Evolutionary conservation across 2,113 vertebrate genomes (phyloP).

Genomic region (Sturnus vulgaris): DNA sequence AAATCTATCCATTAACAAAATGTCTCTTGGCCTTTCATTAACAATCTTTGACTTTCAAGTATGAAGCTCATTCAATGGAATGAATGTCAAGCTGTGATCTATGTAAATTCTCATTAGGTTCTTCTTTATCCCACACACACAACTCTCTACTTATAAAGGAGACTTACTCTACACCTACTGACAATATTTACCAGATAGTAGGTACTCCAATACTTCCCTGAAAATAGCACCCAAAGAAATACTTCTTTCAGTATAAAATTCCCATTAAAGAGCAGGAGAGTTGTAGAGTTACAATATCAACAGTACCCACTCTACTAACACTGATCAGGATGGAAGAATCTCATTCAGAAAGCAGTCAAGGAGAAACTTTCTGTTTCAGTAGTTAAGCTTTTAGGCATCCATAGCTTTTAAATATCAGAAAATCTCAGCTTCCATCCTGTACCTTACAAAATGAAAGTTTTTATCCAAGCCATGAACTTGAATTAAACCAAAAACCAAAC

Average conservation of each 20-base stretch:
- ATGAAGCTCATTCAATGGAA: not conserved
- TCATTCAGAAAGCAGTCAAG: not conserved
- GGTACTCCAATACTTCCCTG: not conserved
- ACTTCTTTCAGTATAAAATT: not conserved
- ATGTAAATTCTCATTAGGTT: not conserved
- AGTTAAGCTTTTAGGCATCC: not conserved
- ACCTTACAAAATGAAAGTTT: not conserved
- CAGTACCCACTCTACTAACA: not conserved
- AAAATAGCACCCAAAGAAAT: not conserved
- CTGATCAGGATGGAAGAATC: not conserved
- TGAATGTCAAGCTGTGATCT: not conserved
- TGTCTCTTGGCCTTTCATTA: not conserved
- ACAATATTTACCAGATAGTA: not conserved
- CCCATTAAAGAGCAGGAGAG: not conserved
- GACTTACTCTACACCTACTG: not conserved
- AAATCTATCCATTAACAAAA: not conserved
- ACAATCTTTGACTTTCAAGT: not conserved
- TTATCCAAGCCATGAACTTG: not conserved
- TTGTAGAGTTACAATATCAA: not conserved
- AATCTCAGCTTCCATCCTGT: not conserved
- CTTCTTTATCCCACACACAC: not conserved
- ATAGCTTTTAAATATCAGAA: not conserved
- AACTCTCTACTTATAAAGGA: not conserved
- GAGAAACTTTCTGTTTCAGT: not conserved
- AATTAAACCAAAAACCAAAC: not conserved